Evolutionary conservation across 2,888 invertebrate genomes (phyloP).

Genomic region (Lithophane socia): DNA sequence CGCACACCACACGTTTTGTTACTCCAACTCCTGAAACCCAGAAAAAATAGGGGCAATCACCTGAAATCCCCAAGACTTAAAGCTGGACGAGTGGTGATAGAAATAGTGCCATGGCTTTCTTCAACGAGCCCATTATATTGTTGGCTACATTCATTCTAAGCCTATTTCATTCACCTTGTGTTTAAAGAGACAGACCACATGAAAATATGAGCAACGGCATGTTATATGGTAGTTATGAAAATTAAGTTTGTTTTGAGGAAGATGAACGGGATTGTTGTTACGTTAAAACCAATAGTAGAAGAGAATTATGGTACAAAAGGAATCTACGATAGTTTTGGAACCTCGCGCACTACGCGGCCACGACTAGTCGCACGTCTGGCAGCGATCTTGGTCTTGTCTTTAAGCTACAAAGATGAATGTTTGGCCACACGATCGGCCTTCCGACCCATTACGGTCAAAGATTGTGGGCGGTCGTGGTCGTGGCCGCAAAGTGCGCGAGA

Average conservation of each 20-base stretch:
- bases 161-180: not conserved
- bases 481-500: not conserved
- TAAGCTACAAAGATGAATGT: not conserved
- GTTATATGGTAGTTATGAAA: no score
- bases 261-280: not conserved
- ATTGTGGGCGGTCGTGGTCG: not conserved
- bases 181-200: not conserved
- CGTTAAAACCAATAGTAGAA: not conserved
- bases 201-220: not conserved
- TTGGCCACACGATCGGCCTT: not conserved
- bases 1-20: not conserved
- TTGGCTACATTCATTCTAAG: not conserved
- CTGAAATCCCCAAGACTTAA: not conserved
- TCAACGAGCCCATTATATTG: not conserved
- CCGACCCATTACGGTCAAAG: not conserved
- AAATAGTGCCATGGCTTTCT: not conserved
- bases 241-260: not conserved
- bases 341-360: not conserved
- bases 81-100: not conserved
- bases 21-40: not conserved
- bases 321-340: not conserved
- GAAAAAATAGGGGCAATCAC: not conserved
- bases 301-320: not conserved
- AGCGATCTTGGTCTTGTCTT: not conserved
- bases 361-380: not conserved